These are phyloP conservation scores for Callipepla californica DNA, from an alignment of 2,113 vertebrate genomes.

Conservation along the genomic window DNA sequence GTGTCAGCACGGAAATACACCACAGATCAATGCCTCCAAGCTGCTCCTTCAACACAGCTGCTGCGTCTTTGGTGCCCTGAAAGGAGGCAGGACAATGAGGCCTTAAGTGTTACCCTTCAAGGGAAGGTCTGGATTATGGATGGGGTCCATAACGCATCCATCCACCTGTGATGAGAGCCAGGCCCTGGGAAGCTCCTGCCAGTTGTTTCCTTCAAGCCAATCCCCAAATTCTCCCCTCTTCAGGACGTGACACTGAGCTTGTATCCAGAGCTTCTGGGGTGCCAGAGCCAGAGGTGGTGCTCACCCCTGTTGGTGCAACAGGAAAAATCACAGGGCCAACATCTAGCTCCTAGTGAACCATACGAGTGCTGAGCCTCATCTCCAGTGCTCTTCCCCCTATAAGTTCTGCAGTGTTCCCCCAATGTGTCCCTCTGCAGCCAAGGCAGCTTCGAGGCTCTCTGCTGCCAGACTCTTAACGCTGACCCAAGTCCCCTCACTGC, in stretches of 20 bases:
- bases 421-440: background rate
- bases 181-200: background rate
- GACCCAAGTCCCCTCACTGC: background rate
- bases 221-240: background rate
- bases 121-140: background rate
- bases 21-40: background rate
- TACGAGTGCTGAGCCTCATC: background rate
- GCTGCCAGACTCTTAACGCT: background rate
- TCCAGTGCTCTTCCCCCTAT: background rate
- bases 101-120: background rate
- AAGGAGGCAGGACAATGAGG: background rate
- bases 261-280: background rate
- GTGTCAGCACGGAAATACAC: background rate
- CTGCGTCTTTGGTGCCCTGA: background rate
- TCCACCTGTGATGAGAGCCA: background rate
- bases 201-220: background rate
- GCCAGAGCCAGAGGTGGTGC: accelerated
- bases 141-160: background rate
- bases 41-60: background rate
- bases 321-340: background rate
- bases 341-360: background rate
- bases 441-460: background rate
- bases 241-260: accelerated
- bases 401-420: background rate
- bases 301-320: background rate